Conservation (phyloP, 2,113 vertebrate genomes). For the Lonchura striata region DNA sequence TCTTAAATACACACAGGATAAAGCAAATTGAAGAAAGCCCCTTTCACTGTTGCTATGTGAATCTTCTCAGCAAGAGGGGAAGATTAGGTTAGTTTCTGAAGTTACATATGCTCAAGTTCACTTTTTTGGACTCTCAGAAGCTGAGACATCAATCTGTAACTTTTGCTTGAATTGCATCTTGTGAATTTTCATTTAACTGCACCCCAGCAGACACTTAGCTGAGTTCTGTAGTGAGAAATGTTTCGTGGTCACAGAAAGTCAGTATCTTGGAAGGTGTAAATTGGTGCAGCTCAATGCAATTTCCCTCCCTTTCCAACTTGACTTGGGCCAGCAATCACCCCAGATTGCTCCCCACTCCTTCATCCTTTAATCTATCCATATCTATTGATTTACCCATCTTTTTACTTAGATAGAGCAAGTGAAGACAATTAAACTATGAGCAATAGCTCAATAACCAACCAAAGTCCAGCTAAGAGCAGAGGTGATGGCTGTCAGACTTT, state of each 20-base stretch:
- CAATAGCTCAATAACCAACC: neutral
- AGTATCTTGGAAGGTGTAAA: neutral
- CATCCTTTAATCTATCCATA: neutral
- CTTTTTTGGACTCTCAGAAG: conserved; percentile 17
- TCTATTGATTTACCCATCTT: neutral
- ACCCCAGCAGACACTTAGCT: neutral
- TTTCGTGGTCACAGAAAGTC: neutral
- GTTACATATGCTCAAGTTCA: neutral
- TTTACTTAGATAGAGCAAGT: neutral
- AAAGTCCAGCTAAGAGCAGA: conserved; percentile 26
- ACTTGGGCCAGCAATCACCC: neutral
- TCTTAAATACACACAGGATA: conserved; percentile 54
- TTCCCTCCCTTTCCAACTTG: neutral
- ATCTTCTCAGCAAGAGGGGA: conserved; percentile 36
- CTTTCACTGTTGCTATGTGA: conserved; percentile 46
- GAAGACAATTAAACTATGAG: conserved; percentile 1
- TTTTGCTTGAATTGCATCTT: conserved; percentile 2
- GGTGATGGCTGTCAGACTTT: neutral
- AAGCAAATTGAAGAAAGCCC: conserved; percentile 55
- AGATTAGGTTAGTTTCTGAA: conserved; percentile 20
- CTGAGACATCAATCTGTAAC: conserved; percentile 13
- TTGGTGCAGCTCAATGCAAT: neutral
- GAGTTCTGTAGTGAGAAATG: neutral
- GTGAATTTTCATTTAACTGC: conserved; percentile 25
- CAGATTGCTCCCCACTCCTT: neutral